Conservation (phyloP, 1,140 invertebrate species). For the Drosophila fuyamai region DNA sequence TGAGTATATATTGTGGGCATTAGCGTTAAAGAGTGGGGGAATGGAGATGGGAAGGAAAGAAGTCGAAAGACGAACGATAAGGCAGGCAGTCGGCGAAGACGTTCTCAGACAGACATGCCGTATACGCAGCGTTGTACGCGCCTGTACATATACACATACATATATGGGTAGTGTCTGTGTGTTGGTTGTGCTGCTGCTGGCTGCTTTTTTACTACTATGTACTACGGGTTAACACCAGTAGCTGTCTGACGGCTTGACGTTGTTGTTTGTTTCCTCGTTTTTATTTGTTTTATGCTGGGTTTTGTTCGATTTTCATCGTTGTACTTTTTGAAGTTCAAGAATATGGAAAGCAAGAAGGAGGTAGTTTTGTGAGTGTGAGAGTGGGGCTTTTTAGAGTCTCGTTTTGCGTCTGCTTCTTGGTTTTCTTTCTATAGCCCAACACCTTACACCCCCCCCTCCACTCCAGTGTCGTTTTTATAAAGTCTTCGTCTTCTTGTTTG, state of each 20-base stretch:
- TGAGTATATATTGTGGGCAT: conserved; percentile 19
- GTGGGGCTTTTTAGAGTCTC: conserved; percentile 29
- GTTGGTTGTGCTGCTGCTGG: conserved; percentile 25
- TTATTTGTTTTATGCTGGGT: conserved; percentile 70
- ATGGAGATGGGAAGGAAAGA: conserved; percentile 11
- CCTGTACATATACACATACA: conserved; percentile 5
- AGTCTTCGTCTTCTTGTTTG: conserved; percentile 60
- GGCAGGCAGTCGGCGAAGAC: conserved; percentile 26
- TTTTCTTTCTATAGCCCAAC: conserved; percentile 8
- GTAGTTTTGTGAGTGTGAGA: conserved; percentile 7
- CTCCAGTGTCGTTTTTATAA: conserved; percentile 25
- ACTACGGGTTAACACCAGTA: conserved; percentile 79
- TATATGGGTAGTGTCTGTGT: conserved; percentile 27
- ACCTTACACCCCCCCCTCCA: neutral
- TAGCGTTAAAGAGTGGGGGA: conserved; percentile 24
- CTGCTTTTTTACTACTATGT: conserved; percentile 51
- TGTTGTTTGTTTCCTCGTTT: conserved; percentile 51
- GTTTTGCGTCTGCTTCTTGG: conserved; percentile 17
- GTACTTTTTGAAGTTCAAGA: conserved; percentile 77
- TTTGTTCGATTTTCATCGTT: conserved; percentile 66
- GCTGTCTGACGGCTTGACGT: conserved; percentile 77
- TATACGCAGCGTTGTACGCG: conserved; percentile 71
- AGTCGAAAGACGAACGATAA: conserved; percentile 44
- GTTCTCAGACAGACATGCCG: conserved; percentile 60
- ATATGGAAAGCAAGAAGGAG: conserved; percentile 72